Evolutionary conservation across 1,140 invertebrate genomes (phyloP).

Genomic region (roundworm (Caenorhabditis elegans)): WBcel235 BX284606.5:14957001-14957500

Average conservation of each 20-base stretch:
- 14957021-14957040: conserved; percentile 15
- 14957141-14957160: not conserved
- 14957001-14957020: conserved; percentile 26
- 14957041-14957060: not conserved
- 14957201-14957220: conserved; percentile 14
- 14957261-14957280: conserved; percentile 23
- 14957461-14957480: not conserved
- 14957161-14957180: conserved; percentile 30
- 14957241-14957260: conserved; percentile 26
- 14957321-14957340: not conserved
- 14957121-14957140: not conserved
- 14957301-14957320: not conserved
- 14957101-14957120: not conserved
- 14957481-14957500: not conserved
- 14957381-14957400: conserved; percentile 5
- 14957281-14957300: conserved; percentile 5
- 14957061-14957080: not conserved
- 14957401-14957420: conserved; percentile 24
- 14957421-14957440: not conserved
- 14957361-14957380: conserved; percentile 20
- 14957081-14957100: not conserved
- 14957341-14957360: conserved; percentile 2
- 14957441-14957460: not conserved
- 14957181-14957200: not conserved
- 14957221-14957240: no score